These are phyloP conservation scores for Raphicerus campestris DNA, from an alignment of 2,113 vertebrate genomes.

Conservation along the genomic window DNA sequence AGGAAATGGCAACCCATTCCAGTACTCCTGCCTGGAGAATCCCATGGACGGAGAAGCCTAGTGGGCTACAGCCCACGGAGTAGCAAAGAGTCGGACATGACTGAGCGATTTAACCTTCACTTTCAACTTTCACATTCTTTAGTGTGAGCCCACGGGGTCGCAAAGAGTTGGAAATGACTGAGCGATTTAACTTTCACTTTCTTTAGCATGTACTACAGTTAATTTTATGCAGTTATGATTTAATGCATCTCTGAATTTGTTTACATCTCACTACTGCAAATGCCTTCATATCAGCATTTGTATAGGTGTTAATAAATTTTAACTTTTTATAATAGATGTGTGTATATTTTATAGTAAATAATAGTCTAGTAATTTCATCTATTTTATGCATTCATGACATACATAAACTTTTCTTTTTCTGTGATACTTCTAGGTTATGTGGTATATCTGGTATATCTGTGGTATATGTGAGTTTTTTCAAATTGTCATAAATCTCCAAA, in stretches of 20 bases:
- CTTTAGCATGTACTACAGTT: neutral
- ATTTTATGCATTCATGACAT: neutral
- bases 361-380: neutral
- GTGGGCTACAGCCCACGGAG: too few species aligned
- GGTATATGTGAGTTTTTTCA: neutral
- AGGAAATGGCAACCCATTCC: too few species aligned
- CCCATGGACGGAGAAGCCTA: too few species aligned
- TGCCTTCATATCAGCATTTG: neutral
- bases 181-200: too few species aligned
- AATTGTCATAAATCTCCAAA: neutral
- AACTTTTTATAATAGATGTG: neutral
- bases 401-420: neutral
- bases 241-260: neutral
- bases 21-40: too few species aligned
- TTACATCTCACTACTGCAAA: neutral
- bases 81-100: too few species aligned
- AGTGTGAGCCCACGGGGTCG: fast-evolving
- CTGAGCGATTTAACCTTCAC: too few species aligned
- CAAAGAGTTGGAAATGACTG: fast-evolving
- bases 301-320: neutral
- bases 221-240: neutral
- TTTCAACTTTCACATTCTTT: too few species aligned
- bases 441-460: neutral
- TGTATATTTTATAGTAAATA: neutral
- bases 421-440: neutral